Evolutionary conservation across 2,888 invertebrate genomes (phyloP).

Genomic region (Ellobium chinense): DNA sequence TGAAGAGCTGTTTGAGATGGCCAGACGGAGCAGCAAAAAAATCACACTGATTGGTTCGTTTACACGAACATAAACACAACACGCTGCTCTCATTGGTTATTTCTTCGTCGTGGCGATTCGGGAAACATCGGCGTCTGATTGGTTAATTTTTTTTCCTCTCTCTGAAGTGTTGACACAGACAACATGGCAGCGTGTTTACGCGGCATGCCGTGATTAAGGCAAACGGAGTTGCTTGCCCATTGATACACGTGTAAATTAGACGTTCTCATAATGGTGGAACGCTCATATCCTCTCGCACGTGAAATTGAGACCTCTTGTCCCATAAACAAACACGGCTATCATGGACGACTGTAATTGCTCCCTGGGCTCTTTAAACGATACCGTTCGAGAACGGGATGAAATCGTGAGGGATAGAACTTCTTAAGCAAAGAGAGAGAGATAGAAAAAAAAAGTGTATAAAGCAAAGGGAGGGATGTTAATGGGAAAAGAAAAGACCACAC

Average conservation of each 20-base stretch:
- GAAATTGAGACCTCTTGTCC: constrained; percentile 25
- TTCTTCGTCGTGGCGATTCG: background rate
- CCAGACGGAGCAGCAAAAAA: constrained; percentile 28
- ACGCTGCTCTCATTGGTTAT: constrained; percentile 5
- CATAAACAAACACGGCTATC: constrained; percentile 32
- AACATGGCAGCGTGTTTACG: constrained; percentile 10
- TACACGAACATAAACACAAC: constrained; percentile 40
- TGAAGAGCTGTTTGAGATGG: constrained; percentile 17
- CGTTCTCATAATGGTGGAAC: constrained; percentile 5
- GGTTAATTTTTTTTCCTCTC: background rate
- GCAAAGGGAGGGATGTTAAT: too few species aligned
- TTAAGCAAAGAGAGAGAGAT: too few species aligned
- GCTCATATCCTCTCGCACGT: constrained; percentile 19
- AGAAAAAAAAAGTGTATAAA: too few species aligned
- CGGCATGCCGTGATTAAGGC: constrained; percentile 21
- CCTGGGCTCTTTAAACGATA: background rate
- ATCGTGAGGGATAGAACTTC: too few species aligned
- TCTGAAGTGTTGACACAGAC: constrained; percentile 14
- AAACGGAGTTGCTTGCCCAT: constrained; percentile 15
- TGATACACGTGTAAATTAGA: constrained; percentile 37
- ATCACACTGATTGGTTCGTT: constrained; percentile 37
- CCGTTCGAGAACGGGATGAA: background rate
- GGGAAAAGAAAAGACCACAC: too few species aligned
- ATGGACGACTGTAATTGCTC: background rate
- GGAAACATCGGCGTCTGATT: constrained; percentile 30